Evolutionary conservation across 2,888 invertebrate species (phyloP), one percentile per base, ranked within the genome.

Genomic region (Thelaira solivaga): DNA sequence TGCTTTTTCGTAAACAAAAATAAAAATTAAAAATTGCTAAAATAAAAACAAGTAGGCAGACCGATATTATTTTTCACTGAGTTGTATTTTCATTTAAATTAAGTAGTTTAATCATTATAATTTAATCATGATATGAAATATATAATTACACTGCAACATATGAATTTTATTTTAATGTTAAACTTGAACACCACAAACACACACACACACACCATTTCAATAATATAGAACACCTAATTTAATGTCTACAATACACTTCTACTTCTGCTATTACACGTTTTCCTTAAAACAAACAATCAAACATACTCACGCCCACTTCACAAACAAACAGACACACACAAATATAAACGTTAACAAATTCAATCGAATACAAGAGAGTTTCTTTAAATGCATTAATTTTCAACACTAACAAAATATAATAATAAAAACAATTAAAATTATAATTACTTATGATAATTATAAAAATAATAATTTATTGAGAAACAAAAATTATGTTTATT

Each of bases 1-100:
- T 64, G 76, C 76, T 76, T 76, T 65, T 76, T 71, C 57, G 57
- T 71, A 57, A n/a, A n/a, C n/a, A n/a, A n/a, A n/a, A n/a, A n/a
- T n/a, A n/a, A 59, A 36, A 72, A 57, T 43, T 3, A 65, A 68
- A 6, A 73, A 47, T 57, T 65, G 64, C 73, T 65, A 41, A 57
- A 49, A 43, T 1, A 29, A 41, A 31, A 41, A 62, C 43, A 34
- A 13, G 39, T 41, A 65, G 47, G 47, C 26, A n/a, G n/a, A n/a
- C n/a, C n/a, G n/a, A n/a, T n/a, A 53, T 62, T 47, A 47, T 47
- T 39, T 47, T 29, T 55, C 53, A 29, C 29, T 31, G 16, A 41
- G 39, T 71, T 61, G 18, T 59, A 49, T 59, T 36, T 29, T 57
- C 20, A 49, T 29, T 59, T 59, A 18, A 67, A n/a, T 24, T 34